Evolutionary conservation across 2,113 vertebrate genomes (phyloP).

Genomic region (Melanerpes formicivorus): DNA sequence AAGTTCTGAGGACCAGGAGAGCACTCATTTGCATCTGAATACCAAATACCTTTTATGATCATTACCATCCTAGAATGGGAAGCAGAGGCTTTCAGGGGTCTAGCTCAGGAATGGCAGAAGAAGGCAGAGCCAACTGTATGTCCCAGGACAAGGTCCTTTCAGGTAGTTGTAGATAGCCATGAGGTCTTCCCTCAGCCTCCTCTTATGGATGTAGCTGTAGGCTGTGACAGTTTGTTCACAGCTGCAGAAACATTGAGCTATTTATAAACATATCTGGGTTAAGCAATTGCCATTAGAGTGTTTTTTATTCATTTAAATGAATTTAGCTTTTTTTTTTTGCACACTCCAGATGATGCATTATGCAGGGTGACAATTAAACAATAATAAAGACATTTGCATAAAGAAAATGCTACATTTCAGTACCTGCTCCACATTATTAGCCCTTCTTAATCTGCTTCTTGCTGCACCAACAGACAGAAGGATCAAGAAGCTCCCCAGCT

Average conservation of each 20-base stretch:
- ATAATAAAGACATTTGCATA: neutral
- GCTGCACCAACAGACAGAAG: neutral
- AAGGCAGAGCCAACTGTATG: no score
- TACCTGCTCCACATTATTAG: neutral
- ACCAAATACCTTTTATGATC: no score
- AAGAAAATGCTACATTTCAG: neutral
- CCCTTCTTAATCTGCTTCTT: neutral
- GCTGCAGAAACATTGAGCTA: neutral
- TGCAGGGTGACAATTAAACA: neutral
- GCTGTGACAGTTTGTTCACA: neutral
- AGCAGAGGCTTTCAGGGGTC: no score
- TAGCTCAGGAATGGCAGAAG: no score
- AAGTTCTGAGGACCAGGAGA: no score
- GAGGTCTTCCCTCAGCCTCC: no score
- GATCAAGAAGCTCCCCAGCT: neutral
- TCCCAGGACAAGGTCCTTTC: no score
- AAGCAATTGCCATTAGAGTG: neutral
- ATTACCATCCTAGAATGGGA: no score
- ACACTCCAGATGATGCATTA: neutral
- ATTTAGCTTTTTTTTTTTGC: neutral
- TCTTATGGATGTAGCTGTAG: neutral
- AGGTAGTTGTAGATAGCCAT: no score
- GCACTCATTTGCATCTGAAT: no score
- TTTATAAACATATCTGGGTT: constrained; percentile 17
- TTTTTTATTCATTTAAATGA: neutral